Base-by-base conservation (phyloP, 1,140 invertebrate genomes). In the Zeugodacus cucurbitae region DNA sequence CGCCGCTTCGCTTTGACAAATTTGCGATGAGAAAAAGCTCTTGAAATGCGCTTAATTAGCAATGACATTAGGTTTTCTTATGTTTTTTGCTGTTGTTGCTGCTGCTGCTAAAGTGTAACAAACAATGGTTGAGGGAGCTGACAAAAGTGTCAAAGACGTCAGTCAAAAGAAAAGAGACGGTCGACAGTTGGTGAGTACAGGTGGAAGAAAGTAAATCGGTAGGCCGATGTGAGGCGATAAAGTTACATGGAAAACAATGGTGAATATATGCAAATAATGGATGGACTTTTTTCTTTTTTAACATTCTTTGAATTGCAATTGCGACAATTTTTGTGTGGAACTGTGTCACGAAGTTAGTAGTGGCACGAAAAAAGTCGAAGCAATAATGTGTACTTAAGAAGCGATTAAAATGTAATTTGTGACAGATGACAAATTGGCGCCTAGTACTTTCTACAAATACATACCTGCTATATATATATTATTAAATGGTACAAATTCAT, bases 381-480 rank as follows among this genome's bases (percentile, higher is more conserved):
- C 17, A 32, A 34, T 29, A 67, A 37, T 37, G 17, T 37, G 67
- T 37, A 74, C 67, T 41, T 74, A 74, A 74, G 67, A 74, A 74
- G 32, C 67, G 34, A 74, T 74, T 74, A 74, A 74, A 74, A 74
- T 74, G 67, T 20, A 32, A 74, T 74, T 74, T 74, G 67, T 74
- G 67, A 41, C 34, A 41, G 17, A 34, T 32, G 17, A 74, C 67
- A 41, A 74, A 74, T 74, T 14, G 64, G 14, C 11, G 64, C 22
- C 6, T 29, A 62, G 14, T 62, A 26, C 22, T 26, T 62, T 54
- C 48, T 10, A 29, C 59, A 62, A 62, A 62, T 26, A 29, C n/a
- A 62, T 3, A 62, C 59, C 10, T 20, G 26, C 26, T n/a, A n/a
- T n/a, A 62, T 3, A 1, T 62, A 5, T 62, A 58, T 3, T 54